Conservation (phyloP, 1,140 invertebrate species). For the Anthonomus grandis region DNA sequence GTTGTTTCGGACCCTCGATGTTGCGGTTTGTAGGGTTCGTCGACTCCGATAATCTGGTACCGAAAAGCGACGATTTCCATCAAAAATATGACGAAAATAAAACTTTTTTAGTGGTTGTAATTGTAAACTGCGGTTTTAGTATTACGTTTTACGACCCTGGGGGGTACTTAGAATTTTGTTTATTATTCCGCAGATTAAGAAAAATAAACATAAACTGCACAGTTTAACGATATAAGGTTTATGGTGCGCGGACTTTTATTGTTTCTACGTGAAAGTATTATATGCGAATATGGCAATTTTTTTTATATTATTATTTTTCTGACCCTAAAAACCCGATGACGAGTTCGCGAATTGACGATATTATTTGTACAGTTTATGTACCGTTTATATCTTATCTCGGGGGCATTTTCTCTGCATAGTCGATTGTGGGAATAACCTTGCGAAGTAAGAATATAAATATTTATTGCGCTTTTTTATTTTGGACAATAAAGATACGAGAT, state of each 20-base stretch:
- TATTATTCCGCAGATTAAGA: conserved; percentile 5
- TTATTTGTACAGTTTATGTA: neutral
- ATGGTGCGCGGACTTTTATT: conserved; percentile 1
- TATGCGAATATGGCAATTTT: neutral
- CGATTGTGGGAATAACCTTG: neutral
- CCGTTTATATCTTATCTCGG: neutral
- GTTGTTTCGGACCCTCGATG: no score
- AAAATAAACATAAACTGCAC: conserved; percentile 4
- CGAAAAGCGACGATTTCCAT: no score
- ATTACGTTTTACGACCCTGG: no score
- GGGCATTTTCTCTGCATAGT: neutral
- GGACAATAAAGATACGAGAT: neutral
- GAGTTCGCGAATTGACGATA: neutral
- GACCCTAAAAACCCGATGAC: neutral
- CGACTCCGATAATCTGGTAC: no score
- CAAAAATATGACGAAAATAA: no score
- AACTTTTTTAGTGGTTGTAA: no score
- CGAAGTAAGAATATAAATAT: conserved; percentile 3
- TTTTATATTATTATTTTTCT: neutral
- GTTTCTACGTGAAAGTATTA: conserved; percentile 7
- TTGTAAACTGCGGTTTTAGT: no score
- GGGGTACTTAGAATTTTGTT: conserved; percentile 5
- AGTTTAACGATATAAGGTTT: conserved; percentile 8
- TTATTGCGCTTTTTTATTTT: neutral
- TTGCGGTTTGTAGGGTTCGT: no score